A percentile compares a stretch with the other conserved stretches of the same genome.
phyloP scores from a whole-genome alignment of 2,797 vertebrate genomes.

The Coregonus suidteri region DNA sequence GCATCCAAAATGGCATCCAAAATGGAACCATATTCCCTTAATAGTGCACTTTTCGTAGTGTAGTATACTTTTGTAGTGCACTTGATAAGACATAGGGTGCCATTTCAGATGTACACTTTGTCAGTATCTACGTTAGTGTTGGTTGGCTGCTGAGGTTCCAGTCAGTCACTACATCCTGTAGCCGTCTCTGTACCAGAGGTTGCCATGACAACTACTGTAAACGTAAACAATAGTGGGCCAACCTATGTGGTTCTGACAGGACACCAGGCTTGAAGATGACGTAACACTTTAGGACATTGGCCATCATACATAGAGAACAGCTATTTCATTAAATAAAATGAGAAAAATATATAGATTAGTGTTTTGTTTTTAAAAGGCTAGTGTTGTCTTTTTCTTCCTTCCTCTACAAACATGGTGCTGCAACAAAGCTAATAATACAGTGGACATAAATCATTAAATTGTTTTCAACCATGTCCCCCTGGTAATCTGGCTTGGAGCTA shows the following conservation, averaged over 20 bases:
- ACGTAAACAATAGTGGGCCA: constrained; percentile 22
- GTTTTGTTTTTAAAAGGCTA: constrained; percentile 54
- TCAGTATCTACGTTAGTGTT: constrained; percentile 52
- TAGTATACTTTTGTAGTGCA: not conserved
- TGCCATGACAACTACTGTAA: constrained; percentile 18
- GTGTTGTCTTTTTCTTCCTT: constrained; percentile 47
- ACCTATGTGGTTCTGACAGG: constrained; percentile 43
- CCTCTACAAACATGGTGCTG: constrained; percentile 42
- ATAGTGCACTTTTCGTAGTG: not conserved
- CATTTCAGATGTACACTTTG: constrained; percentile 7
- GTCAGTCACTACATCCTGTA: constrained; percentile 1
- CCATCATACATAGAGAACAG: constrained; percentile 44
- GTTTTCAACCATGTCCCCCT: constrained; percentile 39
- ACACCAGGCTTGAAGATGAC: constrained; percentile 41
- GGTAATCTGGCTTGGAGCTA: constrained; percentile 53
- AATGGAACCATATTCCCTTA: not conserved
- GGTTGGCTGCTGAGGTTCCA: constrained; percentile 40
- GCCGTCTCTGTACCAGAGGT: constrained; percentile 27
- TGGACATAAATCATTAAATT: constrained; percentile 27
- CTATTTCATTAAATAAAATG: constrained; percentile 70
- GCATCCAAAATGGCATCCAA: not conserved
- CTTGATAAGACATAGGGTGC: not conserved
- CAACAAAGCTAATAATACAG: constrained; percentile 46
- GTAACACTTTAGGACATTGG: constrained; percentile 45
- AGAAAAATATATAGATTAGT: constrained; percentile 63